Percentiles rank a stretch among this genome's conserved stretches.
These are phyloP conservation scores for Caloenas nicobarica DNA, from an alignment of 2,113 vertebrate species.

Conservation along the genomic window DNA sequence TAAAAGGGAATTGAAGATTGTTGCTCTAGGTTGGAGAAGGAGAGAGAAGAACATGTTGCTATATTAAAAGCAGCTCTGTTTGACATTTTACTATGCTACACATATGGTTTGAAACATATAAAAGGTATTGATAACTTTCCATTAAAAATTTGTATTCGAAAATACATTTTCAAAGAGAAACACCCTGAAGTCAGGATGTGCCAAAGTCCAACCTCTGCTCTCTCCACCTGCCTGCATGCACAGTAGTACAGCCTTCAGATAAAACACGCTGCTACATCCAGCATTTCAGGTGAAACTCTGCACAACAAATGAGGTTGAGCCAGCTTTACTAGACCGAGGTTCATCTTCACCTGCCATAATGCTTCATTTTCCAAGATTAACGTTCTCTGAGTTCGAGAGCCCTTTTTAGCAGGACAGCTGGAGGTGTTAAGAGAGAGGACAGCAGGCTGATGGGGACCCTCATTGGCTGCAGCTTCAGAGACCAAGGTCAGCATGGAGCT, in stretches of 20 bases:
- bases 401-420: rapidly evolving
- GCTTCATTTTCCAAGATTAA: background rate
- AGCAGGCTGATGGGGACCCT: background rate
- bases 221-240: background rate
- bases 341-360: background rate
- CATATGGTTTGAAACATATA: background rate
- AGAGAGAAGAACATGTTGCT: background rate
- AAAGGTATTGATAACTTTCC: background rate
- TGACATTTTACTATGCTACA: background rate
- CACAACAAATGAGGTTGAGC: background rate
- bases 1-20: background rate
- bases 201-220: background rate
- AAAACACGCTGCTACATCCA: background rate
- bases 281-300: background rate
- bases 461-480: background rate
- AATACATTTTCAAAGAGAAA: background rate
- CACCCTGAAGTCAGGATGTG: background rate
- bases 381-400: background rate
- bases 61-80: background rate
- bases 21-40: background rate
- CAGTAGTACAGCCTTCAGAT: background rate
- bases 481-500: rapidly evolving
- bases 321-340: background rate
- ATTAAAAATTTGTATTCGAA: background rate
- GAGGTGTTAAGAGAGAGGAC: background rate